A percentile compares a stretch with the other conserved stretches of the same genome.
phyloP scores from a whole-genome alignment of 1,140 invertebrate genomes.

The Hypothenemus hampei region DNA sequence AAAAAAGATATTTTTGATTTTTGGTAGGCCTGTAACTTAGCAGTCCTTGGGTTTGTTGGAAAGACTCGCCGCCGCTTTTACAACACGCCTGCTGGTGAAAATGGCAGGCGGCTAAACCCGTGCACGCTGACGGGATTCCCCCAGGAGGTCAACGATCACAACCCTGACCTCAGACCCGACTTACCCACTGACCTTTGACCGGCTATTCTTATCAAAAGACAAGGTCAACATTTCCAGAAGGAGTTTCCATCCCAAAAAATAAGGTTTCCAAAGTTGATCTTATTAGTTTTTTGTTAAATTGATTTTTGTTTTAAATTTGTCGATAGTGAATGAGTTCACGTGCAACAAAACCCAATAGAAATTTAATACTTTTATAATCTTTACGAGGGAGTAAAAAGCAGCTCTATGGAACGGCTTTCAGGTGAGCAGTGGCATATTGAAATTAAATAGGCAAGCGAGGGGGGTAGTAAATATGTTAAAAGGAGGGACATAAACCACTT shows the following conservation, averaged over 20 bases:
- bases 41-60: conserved; percentile 15
- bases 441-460: conserved; percentile 38
- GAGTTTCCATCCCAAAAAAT: no score
- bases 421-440: conserved; percentile 31
- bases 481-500: conserved; percentile 34
- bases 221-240: conserved; percentile 8
- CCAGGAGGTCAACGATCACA: conserved; percentile 29
- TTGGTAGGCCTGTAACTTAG: conserved; percentile 1
- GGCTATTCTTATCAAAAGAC: conserved; percentile 24
- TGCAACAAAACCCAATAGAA: no score
- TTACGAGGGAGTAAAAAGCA: conserved; percentile 1
- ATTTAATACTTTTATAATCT: no score
- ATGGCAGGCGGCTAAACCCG: conserved; percentile 29
- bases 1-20: no score
- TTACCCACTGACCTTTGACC: conserved; percentile 29
- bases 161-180: conserved; percentile 29
- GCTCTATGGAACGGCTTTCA: conserved; percentile 8
- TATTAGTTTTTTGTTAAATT: no score
- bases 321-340: no score
- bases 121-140: conserved; percentile 27
- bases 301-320: no score
- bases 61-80: conserved; percentile 28
- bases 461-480: conserved; percentile 38
- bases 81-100: conserved; percentile 29
- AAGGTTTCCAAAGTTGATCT: no score